Evolutionary conservation across 2,888 invertebrate genomes (phyloP), one percentile per base, ranked within the genome.

Genomic region (Drosophila percnosoma): DNA sequence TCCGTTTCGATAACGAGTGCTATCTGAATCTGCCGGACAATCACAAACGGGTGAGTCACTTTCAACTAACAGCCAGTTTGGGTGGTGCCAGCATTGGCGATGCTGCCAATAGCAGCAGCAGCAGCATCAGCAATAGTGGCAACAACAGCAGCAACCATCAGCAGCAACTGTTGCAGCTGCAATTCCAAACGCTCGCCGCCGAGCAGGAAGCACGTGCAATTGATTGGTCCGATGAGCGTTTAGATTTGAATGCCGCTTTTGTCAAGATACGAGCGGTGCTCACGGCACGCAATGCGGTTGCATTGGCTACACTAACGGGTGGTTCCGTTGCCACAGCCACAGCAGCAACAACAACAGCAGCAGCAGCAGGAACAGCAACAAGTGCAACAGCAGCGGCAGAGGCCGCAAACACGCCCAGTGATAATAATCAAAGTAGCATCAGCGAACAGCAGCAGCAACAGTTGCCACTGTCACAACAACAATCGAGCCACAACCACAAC

Each of bases 1-100:
- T 99, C 95, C 97, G 99, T 94, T 99, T 99, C 95, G 99, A 99
- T 95, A 99, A 99, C 95, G 99, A 99, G 95, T 99, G 98, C 95
- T 97, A 98, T 95, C 95, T 98, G 94, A 98, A 97, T 95, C 96
- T 99, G 93, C 98, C 98, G 94, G 99, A 99, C 95, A 98, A 98
- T 95, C 98, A 99, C 95, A 98, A 98, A 96, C 96, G 98, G 97
- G 99, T 98, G 97, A 97, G 97, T 97, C 89, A 88, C 82, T 86
- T 86, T 88, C 85, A 86, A 86, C 88, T 88, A 81, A 74, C 87
- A 67, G 62, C 78, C 80, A 74, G 58, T 76, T 73, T 72, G 80
- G 78, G 71, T 76, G 72, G 59, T 75, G 75, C 57, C 15, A 31
- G 5, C 40, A 57, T 69, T 59, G 63, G 61, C 68, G 75, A 73